Base-by-base conservation (phyloP, 2,797 vertebrate species). In the Hydrolagus colliei region DNA sequence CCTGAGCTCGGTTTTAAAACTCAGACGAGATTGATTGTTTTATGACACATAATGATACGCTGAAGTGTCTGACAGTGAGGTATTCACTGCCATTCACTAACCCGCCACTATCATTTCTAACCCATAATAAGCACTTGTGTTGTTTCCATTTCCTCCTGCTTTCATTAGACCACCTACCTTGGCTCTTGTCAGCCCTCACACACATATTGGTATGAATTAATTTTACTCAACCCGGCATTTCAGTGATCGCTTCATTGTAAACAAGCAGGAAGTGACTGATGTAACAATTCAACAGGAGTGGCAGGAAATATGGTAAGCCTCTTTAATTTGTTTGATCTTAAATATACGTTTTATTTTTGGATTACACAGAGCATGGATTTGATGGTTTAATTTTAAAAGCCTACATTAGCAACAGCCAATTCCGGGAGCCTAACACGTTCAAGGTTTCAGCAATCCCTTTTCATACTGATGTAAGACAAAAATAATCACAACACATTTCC, bases 161-260 rank as follows among this genome's bases (percentile, higher is more conserved):
- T 71, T 20, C 79, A 18, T 20, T 9, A 71, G 79, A 84, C 79
- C 79, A 84, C 79, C 79, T 71, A 84, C 79, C 20, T 41, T 84
- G 79, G 65, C 65, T 84, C 79, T 84, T 65, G 71, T 84, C 79
- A 84, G 79, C 65, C 79, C 79, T 84, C 79, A 84, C 79, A 84
- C 79, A 52, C 41, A 84, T 63, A 84, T 67, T 84, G 32, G 79
- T 65, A 84, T 67, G 79, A 71, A 84, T 84, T 71, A 84, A 77
- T 84, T 71, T 84, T 20, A 71, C 16, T 27, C 65, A 84, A 84
- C 65, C 79, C 68, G 16, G 79, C 68, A 67, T 84, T 84, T 41
- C 63, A 52, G 71, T 18, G 63, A 84, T 84, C 65, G 20, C 65
- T 71, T 68, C 65, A 84, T 32, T 52, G 65, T 84, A 67, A 77